Evolutionary conservation across 2,113 vertebrate species (phyloP).

Genomic region (Rhea pennata): DNA sequence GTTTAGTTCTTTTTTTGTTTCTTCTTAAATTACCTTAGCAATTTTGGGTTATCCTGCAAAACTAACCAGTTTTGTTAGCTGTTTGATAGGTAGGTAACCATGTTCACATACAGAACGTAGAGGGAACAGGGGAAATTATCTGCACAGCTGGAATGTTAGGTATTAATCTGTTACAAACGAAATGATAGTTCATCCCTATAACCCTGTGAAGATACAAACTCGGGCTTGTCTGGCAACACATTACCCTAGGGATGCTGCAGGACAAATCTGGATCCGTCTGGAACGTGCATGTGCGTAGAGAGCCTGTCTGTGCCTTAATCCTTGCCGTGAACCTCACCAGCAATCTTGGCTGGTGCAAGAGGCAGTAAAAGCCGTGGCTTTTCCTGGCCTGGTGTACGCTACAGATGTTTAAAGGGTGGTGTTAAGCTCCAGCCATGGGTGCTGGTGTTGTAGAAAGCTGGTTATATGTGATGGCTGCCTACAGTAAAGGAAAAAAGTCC

Average conservation of each 20-base stretch:
- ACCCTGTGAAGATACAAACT: neutral
- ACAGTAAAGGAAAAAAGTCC: neutral
- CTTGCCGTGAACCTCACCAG: neutral
- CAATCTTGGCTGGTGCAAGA: neutral
- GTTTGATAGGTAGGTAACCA: neutral
- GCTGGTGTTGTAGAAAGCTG: neutral
- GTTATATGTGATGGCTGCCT: neutral
- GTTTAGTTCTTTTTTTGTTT: neutral
- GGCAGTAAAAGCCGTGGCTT: neutral
- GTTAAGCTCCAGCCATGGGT: fast-evolving
- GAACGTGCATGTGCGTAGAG: neutral
- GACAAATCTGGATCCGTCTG: neutral
- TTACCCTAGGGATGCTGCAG: neutral
- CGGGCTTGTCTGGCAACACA: neutral
- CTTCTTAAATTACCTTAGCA: neutral
- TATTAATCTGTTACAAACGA: neutral
- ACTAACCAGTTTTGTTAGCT: neutral
- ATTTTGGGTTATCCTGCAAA: neutral
- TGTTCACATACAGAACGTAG: fast-evolving
- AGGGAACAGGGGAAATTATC: neutral
- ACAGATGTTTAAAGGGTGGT: fast-evolving
- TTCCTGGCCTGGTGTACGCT: fast-evolving
- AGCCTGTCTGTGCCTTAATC: neutral
- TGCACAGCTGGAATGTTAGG: fast-evolving
- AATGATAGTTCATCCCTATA: neutral